A percentile compares a stretch with the other conserved stretches of the same genome.
These are phyloP conservation scores for Oreotrochilus melanogaster DNA, from an alignment of 2,113 vertebrate genomes.

Conservation along the genomic window DNA sequence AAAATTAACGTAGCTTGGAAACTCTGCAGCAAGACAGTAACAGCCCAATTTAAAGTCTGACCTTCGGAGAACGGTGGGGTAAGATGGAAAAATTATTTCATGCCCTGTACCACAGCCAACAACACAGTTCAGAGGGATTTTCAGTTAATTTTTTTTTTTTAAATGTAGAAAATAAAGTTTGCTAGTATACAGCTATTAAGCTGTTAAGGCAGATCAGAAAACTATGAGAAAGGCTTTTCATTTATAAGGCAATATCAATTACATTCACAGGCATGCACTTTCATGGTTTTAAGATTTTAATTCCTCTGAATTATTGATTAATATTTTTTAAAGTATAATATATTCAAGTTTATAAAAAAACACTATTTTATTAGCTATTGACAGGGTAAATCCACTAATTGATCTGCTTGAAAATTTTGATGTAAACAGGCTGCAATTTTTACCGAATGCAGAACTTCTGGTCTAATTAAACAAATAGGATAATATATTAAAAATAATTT, in stretches of 20 bases:
- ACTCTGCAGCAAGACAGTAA: constrained; percentile 79
- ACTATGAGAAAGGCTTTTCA: constrained; percentile 11
- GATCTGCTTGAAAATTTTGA: not conserved
- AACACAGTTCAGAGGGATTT: constrained; percentile 75
- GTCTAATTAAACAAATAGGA: not conserved
- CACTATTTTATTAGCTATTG: not conserved
- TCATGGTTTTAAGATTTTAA: not conserved
- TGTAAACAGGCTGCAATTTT: not conserved
- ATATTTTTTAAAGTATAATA: not conserved
- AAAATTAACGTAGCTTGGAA: constrained; percentile 82
- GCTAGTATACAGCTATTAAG: constrained; percentile 57
- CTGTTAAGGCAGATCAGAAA: constrained; percentile 54
- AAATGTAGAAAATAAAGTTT: constrained; percentile 71
- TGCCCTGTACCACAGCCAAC: constrained; percentile 74
- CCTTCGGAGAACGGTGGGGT: constrained; percentile 75
- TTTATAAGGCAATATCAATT: not conserved
- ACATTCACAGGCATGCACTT: not conserved
- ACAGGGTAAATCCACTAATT: not conserved
- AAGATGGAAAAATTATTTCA: constrained; percentile 82
- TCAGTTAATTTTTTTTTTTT: constrained; percentile 69
- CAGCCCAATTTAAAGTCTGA: constrained; percentile 82
- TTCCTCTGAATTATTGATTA: constrained; percentile 19
- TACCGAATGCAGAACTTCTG: not conserved
- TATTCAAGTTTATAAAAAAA: not conserved
- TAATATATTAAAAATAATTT: not conserved